These are phyloP conservation scores for Zosterops borbonicus DNA, from an alignment of 2,113 vertebrate genomes.

Conservation along the genomic window DNA sequence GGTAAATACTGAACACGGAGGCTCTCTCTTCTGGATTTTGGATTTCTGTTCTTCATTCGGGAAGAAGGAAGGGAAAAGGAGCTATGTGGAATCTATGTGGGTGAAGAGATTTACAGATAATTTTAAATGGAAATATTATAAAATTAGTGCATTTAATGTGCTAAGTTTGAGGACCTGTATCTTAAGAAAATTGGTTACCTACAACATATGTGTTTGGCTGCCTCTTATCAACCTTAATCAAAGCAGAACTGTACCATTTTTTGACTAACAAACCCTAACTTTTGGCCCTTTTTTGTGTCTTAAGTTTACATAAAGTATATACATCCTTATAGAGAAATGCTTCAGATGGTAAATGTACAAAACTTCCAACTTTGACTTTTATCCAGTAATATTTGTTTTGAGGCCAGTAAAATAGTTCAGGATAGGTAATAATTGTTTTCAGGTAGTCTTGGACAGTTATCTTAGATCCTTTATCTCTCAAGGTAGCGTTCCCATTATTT, in stretches of 20 bases:
- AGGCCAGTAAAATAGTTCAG: not conserved
- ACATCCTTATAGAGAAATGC: not conserved
- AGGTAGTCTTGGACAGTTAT: not conserved
- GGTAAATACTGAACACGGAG: not conserved
- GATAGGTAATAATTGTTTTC: not conserved
- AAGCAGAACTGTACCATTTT: not conserved
- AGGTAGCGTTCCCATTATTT: not conserved
- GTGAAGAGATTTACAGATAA: not conserved
- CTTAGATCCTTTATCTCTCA: not conserved
- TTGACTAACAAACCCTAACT: not conserved
- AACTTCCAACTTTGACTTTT: not conserved
- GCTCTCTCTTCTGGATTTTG: not conserved
- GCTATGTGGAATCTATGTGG: not conserved
- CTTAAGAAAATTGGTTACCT: not conserved
- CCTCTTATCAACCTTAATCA: not conserved
- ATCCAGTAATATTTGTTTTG: not conserved
- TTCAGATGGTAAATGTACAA: not conserved
- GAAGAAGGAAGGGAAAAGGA: not conserved
- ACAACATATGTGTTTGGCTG: not conserved
- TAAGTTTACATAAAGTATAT: not conserved
- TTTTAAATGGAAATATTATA: not conserved
- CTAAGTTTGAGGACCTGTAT: not conserved
- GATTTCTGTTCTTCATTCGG: not conserved
- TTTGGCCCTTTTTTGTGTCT: not conserved
- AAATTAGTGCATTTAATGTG: not conserved